Evolutionary conservation across 2,113 vertebrate species (phyloP).

Genomic region (Tragelaphus scriptus): DNA sequence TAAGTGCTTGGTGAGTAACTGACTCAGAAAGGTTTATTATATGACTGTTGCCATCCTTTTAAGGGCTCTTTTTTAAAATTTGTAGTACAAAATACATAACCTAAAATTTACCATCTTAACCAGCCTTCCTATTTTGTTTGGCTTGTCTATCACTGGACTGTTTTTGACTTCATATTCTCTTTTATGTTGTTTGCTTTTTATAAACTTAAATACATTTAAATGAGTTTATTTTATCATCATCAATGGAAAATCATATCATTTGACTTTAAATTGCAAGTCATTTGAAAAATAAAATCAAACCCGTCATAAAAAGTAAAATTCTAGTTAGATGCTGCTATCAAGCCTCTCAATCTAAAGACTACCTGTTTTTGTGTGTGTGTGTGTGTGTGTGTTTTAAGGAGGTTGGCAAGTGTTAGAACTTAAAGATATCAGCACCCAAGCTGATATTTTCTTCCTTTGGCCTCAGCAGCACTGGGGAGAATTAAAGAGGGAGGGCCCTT

Average conservation of each 20-base stretch:
- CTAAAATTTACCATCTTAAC: not conserved
- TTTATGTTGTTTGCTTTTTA: not conserved
- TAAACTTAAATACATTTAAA: not conserved
- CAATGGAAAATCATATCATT: not conserved
- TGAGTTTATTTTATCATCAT: not conserved
- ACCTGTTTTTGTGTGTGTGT: not conserved
- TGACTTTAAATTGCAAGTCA: not conserved
- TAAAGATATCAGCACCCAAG: not conserved
- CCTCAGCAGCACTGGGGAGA: not conserved
- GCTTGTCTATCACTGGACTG: not conserved
- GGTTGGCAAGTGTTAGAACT: not conserved
- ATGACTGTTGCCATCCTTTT: not conserved
- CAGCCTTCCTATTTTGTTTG: not conserved
- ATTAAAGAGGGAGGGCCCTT: not conserved
- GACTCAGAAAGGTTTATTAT: not conserved
- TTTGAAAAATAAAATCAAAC: not conserved
- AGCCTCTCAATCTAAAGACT: not conserved
- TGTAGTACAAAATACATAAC: not conserved
- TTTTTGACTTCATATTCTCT: not conserved
- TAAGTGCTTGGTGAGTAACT: not conserved
- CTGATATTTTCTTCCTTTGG: not conserved
- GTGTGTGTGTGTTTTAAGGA: not conserved
- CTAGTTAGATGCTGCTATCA: not conserved
- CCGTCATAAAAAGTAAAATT: not conserved
- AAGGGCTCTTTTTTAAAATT: not conserved